phyloP scores from a whole-genome alignment of 2,113 vertebrate genomes.

The Mormoops blainvillei region DNA sequence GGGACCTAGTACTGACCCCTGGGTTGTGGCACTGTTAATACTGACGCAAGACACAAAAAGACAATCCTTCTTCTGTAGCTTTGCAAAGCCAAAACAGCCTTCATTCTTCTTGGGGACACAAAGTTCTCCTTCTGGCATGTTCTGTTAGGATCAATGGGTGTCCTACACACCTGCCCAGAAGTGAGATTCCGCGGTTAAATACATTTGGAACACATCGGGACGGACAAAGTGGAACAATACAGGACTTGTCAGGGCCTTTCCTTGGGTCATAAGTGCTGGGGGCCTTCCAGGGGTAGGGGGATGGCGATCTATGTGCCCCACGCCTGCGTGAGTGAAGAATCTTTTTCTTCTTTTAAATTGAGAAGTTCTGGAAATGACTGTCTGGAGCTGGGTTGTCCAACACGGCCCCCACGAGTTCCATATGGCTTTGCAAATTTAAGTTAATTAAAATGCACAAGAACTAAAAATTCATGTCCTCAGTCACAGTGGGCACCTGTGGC shows the following conservation, averaged over 20 bases:
- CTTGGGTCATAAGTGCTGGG: accelerated
- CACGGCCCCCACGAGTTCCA: accelerated
- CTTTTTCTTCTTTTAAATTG: neutral
- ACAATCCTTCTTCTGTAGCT: neutral
- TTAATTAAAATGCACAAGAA: neutral
- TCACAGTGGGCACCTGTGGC: too few relatives aligned
- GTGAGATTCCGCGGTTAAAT: neutral
- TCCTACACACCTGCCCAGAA: neutral
- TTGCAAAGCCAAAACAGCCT: neutral
- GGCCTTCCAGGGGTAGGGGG: accelerated
- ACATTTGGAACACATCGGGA: neutral
- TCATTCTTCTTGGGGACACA: neutral
- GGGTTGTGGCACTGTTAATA: neutral
- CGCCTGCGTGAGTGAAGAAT: too few relatives aligned
- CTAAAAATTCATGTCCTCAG: neutral
- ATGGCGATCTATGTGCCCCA: accelerated
- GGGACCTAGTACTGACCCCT: neutral
- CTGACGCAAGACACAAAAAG: neutral
- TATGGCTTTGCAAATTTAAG: neutral
- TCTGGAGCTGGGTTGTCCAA: too few relatives aligned
- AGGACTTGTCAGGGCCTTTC: neutral
- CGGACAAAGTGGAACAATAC: too few relatives aligned
- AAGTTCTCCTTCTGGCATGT: neutral
- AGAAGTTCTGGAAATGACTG: neutral
- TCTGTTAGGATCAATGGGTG: accelerated